Percentiles rank a stretch among this genome's conserved stretches.
Conservation (phyloP, 2,113 vertebrate genomes). For the Capreolus pygargus region DNA sequence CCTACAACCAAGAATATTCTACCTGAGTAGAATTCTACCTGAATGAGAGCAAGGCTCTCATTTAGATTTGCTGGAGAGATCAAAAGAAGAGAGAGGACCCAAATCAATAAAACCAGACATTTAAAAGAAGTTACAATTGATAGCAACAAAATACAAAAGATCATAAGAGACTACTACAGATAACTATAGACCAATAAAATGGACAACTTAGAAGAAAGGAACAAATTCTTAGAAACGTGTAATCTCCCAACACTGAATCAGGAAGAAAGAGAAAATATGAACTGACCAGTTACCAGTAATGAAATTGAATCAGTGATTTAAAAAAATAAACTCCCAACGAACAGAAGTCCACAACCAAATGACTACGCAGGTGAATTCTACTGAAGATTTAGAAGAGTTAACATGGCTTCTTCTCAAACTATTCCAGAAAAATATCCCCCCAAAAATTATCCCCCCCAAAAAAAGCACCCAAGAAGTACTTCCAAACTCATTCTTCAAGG, state of each 20-base stretch:
- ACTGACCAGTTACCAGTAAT: neutral
- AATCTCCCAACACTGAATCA: neutral
- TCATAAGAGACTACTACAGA: neutral
- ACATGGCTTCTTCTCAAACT: neutral
- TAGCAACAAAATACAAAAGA: neutral
- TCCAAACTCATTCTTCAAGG: neutral
- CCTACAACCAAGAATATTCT: neutral
- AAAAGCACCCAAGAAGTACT: neutral
- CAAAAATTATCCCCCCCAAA: neutral
- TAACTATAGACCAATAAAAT: neutral
- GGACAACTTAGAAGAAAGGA: neutral
- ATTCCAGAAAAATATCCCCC: neutral
- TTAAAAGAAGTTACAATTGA: neutral
- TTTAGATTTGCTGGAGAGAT: neutral
- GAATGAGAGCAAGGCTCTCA: neutral
- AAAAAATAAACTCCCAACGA: neutral
- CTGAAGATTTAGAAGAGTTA: neutral
- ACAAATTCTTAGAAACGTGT: neutral
- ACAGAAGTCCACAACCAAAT: neutral
- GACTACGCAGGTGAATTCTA: neutral
- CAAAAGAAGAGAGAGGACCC: neutral
- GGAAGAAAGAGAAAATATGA: neutral
- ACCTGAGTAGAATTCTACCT: neutral
- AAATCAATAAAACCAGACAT: neutral
- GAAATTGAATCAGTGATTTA: neutral